Evolutionary conservation across 2,113 vertebrate genomes (phyloP).

Genomic region (Pyrgilauda ruficollis): DNA sequence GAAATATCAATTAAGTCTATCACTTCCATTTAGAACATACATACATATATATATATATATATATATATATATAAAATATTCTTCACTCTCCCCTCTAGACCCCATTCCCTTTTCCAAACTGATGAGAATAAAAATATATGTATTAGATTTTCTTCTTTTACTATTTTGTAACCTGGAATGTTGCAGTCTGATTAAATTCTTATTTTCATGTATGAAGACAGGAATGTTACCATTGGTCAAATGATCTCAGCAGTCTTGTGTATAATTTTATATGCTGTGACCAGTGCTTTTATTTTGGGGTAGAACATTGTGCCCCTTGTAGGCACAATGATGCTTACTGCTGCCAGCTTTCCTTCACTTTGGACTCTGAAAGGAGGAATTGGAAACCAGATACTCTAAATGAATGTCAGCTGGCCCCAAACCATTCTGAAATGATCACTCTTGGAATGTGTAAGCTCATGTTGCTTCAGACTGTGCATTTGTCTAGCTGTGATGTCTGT

Average conservation of each 20-base stretch:
- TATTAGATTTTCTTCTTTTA: background rate
- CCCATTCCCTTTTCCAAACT: background rate
- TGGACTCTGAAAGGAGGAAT: background rate
- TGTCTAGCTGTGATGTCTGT: background rate
- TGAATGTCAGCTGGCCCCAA: background rate
- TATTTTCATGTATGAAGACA: background rate
- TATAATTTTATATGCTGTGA: slow-evolving; percentile 17
- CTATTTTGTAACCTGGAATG: background rate
- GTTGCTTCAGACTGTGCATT: background rate
- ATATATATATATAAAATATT: background rate
- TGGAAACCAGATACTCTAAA: slow-evolving; percentile 13
- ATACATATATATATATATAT: background rate
- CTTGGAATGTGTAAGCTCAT: background rate
- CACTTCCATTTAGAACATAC: background rate
- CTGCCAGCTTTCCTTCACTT: background rate
- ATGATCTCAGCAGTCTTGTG: background rate
- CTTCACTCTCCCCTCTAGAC: background rate
- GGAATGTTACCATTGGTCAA: background rate
- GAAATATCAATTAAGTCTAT: background rate
- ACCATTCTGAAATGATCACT: slow-evolving; percentile 2
- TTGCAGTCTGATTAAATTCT: background rate
- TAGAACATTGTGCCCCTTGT: background rate
- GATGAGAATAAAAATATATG: background rate
- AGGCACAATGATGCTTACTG: background rate
- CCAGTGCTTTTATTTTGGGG: slow-evolving; percentile 43